Base-by-base conservation (phyloP, 2,113 vertebrate species). In the Tichodroma muraria region DNA sequence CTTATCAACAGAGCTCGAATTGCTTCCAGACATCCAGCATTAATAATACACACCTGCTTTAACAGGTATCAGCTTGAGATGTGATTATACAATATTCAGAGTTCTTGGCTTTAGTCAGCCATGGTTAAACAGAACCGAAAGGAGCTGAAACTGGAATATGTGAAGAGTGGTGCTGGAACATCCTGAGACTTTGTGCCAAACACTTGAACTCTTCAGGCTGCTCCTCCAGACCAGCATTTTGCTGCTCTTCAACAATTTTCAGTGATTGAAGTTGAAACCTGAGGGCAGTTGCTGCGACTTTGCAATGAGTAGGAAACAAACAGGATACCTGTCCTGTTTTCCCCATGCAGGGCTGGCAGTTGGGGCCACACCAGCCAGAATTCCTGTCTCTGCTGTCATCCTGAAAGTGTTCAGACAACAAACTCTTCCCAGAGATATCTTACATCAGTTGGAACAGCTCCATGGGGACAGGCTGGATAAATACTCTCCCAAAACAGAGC, bases 301-400 rank as follows among this genome's bases (percentile, higher is more conserved):
- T 53, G 45, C 11, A 10, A 22, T 4, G 8, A 68, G 6, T 0
- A 22, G 37, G 54, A 77, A 53, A 57, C 3, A 35, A 70, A 25
- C 0, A 5, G 57, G 27, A 52, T 45, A 70, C 2, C 10, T n/a
- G 30, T 28, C 13, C 47, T 35, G 45, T 47, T 3, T 44, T 5
- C 9, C 52, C 22, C 0, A 0, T 13, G 42, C 28, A 66, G 40
- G 30, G 19, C 47, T 69, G 31, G 21, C 24, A 44, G 45, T 2
- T 56, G 60, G 18, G 30, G 9, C 47, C 33, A 44, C 73, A 23
- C 1, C 31, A 13, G 54, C 47, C 79, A 66, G 17, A 53, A 53
- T 83, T 78, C 49, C 82, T 20, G 2, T 5, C 61, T 5, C 61
- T 87, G 35, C 25, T 59, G 6, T 9, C 42, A 35, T 47, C 47